Evolutionary conservation across 2,888 invertebrate genomes (phyloP).

Genomic region (Megalurothrips usitatus): DNA sequence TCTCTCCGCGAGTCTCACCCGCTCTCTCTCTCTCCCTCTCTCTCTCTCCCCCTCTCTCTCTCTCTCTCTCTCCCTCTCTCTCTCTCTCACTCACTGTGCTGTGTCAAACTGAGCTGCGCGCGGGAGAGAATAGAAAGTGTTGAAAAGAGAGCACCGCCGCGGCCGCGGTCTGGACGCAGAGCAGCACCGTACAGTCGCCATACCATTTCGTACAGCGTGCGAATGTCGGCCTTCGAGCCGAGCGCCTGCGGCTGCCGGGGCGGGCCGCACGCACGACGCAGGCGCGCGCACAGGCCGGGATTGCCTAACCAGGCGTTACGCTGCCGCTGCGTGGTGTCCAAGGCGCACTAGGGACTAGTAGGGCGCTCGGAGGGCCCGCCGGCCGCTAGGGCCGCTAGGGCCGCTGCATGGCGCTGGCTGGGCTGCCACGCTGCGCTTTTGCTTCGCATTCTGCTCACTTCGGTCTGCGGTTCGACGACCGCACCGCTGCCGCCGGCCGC

Average conservation of each 20-base stretch:
- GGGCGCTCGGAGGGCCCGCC: too few relatives aligned
- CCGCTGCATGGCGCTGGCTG: neutral
- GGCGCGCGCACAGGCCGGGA: too few relatives aligned
- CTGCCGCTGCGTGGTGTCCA: too few relatives aligned
- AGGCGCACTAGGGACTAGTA: too few relatives aligned
- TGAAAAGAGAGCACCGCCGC: neutral
- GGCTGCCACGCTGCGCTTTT: neutral
- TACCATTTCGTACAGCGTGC: neutral
- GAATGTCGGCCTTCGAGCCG: neutral
- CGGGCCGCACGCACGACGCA: too few relatives aligned
- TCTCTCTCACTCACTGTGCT: neutral
- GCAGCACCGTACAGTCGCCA: neutral
- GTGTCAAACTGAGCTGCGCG: neutral
- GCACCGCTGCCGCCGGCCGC: neutral
- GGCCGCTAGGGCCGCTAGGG: neutral
- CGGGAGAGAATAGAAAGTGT: conserved; percentile 12
- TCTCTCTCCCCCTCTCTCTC: neutral
- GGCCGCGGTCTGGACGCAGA: neutral
- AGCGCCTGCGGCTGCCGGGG: neutral
- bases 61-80: neutral
- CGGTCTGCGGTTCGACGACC: conserved; percentile 23
- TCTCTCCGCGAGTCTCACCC: neutral
- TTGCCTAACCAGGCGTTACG: too few relatives aligned
- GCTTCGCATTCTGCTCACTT: neutral
- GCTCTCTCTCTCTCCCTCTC: neutral